Base-by-base conservation (phyloP, 2,113 vertebrate genomes). In the Delphinapterus leucas region DNA sequence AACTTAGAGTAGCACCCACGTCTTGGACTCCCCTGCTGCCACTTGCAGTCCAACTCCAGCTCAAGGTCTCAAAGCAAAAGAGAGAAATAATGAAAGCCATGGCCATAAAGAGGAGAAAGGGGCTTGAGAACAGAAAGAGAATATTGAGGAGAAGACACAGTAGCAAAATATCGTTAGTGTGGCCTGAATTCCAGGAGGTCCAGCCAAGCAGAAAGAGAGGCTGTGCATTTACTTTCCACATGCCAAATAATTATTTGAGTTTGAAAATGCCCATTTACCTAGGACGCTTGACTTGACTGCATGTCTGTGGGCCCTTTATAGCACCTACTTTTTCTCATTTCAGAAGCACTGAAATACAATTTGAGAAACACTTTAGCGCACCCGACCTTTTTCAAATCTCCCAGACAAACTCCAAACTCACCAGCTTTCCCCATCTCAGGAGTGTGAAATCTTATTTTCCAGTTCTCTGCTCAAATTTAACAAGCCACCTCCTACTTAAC, bases 381-480 rank as follows among this genome's bases (percentile, higher is more conserved):
- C 38, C 25, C 80, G 82, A 94, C 95, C 96, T 97, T 97, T 96
- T 83, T 97, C 88, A 96, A 49, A 85, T 90, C 96, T 95, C 95
- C 84, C 90, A 96, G 96, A 85, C 92, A 94, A 96, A 98, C 97
- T 97, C 98, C 95, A 97, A 98, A 98, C 79, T 97, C 95, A 74
- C 82, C 94, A 97, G 95, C 94, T 97, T 96, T 90, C 88, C 96
- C 28, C 49, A 97, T 97, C 93, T 98, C 92, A 97, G 53, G 95
- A 98, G 98, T 99, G 98, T 98, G 98, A 99, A 99, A 99, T 99
- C 98, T 98, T 98, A 97, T 99, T 99, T 99, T 99, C 98, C 98
- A 98, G 97, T 93, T 98, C 98, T 99, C 97, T 98, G 98, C 98
- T 99, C 98, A 98, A 97, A 99, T 99, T 98, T 98, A 99, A 99